A percentile compares a stretch with the other conserved stretches of the same genome.
Evolutionary conservation across 2,113 vertebrate genomes (phyloP).

Genomic region (Pelecanoides urinatrix): DNA sequence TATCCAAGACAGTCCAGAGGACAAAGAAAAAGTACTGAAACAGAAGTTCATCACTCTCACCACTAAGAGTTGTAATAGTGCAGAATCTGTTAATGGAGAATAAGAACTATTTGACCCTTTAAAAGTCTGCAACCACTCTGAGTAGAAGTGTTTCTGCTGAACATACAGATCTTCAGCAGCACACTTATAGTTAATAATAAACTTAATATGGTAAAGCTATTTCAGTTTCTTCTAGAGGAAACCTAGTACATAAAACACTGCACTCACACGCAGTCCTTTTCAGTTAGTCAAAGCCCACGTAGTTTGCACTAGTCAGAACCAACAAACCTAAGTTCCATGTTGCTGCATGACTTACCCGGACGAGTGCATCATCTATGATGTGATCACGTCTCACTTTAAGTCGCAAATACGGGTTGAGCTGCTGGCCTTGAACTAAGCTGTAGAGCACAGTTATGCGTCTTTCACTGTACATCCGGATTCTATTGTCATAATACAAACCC

Average conservation of each 20-base stretch:
- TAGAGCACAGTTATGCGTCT: constrained; percentile 96
- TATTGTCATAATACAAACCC: constrained; percentile 97
- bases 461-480: constrained; percentile 99
- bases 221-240: not conserved
- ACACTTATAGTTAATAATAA: not conserved
- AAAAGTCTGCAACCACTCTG: not conserved
- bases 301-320: not conserved
- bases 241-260: not conserved
- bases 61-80: not conserved
- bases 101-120: not conserved
- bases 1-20: not conserved
- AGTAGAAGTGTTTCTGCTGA: not conserved
- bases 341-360: constrained; percentile 84
- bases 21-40: not conserved
- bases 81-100: not conserved
- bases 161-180: not conserved
- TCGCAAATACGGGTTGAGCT: constrained; percentile 91
- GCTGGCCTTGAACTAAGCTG: constrained; percentile 95
- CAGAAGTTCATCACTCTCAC: not conserved
- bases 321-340: fast-evolving
- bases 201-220: not conserved
- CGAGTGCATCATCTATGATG: constrained; percentile 96
- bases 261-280: not conserved
- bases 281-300: not conserved
- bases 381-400: constrained; percentile 97